Conservation (phyloP, 2,113 vertebrate species). For the Loxodonta africana region DNA sequence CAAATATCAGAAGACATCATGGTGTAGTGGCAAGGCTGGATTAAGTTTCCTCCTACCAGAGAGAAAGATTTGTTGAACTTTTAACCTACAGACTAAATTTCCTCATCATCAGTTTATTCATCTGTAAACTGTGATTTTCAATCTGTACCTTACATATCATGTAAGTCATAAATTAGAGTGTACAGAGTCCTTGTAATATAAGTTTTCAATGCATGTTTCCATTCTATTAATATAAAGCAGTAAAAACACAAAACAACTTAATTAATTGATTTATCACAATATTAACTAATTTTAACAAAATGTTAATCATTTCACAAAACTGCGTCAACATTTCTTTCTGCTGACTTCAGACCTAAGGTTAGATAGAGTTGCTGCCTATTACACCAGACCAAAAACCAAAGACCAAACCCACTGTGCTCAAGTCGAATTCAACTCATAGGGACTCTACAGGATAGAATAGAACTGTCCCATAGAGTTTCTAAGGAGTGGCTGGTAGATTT, state of each 20-base stretch:
- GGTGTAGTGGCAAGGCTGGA: neutral
- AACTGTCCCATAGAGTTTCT: no score
- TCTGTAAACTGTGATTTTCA: neutral
- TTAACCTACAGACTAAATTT: neutral
- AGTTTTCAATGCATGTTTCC: neutral
- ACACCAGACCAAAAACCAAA: no score
- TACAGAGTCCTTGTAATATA: neutral
- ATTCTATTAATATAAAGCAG: neutral
- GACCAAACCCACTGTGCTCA: no score
- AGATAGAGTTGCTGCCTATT: neutral
- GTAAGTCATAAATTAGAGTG: neutral
- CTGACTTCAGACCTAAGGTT: neutral
- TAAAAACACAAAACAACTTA: neutral
- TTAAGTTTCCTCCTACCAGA: neutral
- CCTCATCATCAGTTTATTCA: neutral
- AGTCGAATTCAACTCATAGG: no score
- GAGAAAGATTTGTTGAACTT: neutral
- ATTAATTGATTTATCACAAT: neutral
- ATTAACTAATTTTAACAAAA: neutral
- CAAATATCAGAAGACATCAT: neutral
- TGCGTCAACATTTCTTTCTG: neutral
- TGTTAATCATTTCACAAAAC: neutral
- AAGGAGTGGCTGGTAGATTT: no score
- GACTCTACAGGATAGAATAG: no score
- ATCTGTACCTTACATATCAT: neutral